Evolutionary conservation across 2,797 vertebrate genomes (phyloP).

Genomic region (Emys orbicularis): DNA sequence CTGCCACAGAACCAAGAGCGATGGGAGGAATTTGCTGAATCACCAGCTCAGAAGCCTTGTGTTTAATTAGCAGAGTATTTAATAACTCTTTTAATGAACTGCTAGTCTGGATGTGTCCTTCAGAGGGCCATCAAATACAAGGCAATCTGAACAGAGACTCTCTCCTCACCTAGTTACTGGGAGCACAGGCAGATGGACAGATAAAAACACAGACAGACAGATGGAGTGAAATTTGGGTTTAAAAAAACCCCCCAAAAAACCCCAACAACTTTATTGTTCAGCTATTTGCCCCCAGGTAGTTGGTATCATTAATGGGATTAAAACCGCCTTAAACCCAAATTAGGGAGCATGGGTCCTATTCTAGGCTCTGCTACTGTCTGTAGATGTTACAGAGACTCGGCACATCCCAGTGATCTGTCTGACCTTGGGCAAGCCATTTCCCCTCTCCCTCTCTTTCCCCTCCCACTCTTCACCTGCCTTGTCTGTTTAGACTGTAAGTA

Average conservation of each 20-base stretch:
- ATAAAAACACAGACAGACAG: neutral
- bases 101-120: neutral
- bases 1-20: neutral
- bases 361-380: neutral
- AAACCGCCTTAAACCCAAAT: neutral
- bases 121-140: neutral
- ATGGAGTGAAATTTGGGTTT: no score
- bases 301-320: neutral
- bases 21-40: neutral
- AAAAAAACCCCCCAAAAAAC: neutral
- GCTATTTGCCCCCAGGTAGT: fast-evolving
- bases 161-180: neutral
- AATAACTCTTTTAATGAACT: conserved; percentile 29
- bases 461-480: neutral
- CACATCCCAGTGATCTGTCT: neutral
- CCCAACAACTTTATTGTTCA: fast-evolving
- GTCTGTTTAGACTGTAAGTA: neutral
- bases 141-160: neutral
- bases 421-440: neutral
- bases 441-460: neutral
- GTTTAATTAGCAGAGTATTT: conserved; percentile 20
- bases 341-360: neutral
- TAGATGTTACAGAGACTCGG: neutral
- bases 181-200: neutral
- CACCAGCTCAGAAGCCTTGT: neutral